Evolutionary conservation across 2,113 vertebrate genomes (phyloP).

Genomic region (Corythoichthys intestinalis): DNA sequence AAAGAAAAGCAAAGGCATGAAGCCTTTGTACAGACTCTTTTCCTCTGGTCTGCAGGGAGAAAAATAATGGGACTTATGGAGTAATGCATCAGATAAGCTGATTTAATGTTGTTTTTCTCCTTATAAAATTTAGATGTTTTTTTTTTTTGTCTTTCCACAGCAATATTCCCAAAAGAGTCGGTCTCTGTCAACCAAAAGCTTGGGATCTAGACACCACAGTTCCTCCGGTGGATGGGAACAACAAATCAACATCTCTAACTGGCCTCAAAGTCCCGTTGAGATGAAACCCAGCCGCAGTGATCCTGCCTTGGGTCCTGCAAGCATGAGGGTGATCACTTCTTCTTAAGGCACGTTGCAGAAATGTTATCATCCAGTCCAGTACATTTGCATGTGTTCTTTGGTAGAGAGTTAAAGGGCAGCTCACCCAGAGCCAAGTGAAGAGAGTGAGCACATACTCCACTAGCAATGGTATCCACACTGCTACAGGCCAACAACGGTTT

Average conservation of each 20-base stretch:
- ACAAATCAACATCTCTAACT: conserved; percentile 36
- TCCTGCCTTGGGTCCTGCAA: conserved; percentile 64
- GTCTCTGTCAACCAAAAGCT: conserved; percentile 22
- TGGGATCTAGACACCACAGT: conserved; percentile 62
- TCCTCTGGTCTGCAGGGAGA: conserved; percentile 17
- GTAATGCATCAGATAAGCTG: neutral
- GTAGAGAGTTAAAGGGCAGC: conserved; percentile 44
- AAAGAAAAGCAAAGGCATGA: conserved; percentile 1
- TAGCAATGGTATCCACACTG: conserved; percentile 7
- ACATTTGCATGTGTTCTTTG: neutral
- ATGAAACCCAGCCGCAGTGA: conserved; percentile 83
- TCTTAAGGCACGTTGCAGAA: neutral
- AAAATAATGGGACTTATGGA: conserved; percentile 10
- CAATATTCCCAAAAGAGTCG: conserved; percentile 23
- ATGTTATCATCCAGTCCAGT: neutral
- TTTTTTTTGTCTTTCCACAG: conserved; percentile 20
- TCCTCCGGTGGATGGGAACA: conserved; percentile 78
- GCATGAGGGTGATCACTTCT: conserved; percentile 21
- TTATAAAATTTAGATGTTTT: neutral
- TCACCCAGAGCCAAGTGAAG: conserved; percentile 52
- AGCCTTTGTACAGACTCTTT: conserved; percentile 19
- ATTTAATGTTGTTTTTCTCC: neutral
- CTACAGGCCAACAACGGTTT: conserved; percentile 38
- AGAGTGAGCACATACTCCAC: conserved; percentile 54
- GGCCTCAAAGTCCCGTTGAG: conserved; percentile 62